Base-by-base conservation (phyloP, 1,140 invertebrate species). In the Euglossa dilemma region DNA sequence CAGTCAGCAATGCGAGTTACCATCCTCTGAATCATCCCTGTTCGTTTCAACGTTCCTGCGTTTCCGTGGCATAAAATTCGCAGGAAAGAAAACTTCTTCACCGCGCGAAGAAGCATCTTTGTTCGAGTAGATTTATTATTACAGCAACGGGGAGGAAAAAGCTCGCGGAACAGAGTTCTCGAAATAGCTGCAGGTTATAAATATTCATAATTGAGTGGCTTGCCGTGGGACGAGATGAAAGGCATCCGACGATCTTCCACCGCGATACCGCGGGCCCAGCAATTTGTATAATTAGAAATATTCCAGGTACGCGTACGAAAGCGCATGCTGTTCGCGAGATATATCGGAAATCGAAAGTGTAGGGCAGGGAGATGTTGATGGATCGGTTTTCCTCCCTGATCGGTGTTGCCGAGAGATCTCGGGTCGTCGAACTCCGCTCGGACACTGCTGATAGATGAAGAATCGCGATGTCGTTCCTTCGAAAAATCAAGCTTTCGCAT, bases 231-330 rank as follows among this genome's bases (percentile, higher is more conserved):
- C 20, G 25, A 45, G 43, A 25, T 45, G 20, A 76, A 28, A 63
- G 9, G 14, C 16, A n/a, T 18, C 28, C 47, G 28, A 66, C 61
- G 50, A 79, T 79, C 54, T n/a, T 66, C 16, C 43, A 5, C 12
- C 43, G n/a, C 18, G 52, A 57, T 69, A 69, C 69, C 28, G 57
- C 1, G 3, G 2, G 5, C 36, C 20, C 16, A 12, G 18, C 25
- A 56, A 79, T 79, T 78, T 47, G 52, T 79, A 28, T 69, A 79
- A 70, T 79, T 70, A 70, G 64, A 47, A 50, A 67, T 36, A 50
- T 79, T 79, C 20, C 43, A 45, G 47, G 64, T 57, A 50, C 28
- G 43, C 43, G n/a, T 50, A 45, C 7, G 23, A 47, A 69, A 47
- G 23, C 14, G 52, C 43, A 23, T 2, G 28, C 6, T 9, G 20